Evolutionary conservation across 1,140 invertebrate genomes (phyloP).

Genomic region (Idris sp.): DNA sequence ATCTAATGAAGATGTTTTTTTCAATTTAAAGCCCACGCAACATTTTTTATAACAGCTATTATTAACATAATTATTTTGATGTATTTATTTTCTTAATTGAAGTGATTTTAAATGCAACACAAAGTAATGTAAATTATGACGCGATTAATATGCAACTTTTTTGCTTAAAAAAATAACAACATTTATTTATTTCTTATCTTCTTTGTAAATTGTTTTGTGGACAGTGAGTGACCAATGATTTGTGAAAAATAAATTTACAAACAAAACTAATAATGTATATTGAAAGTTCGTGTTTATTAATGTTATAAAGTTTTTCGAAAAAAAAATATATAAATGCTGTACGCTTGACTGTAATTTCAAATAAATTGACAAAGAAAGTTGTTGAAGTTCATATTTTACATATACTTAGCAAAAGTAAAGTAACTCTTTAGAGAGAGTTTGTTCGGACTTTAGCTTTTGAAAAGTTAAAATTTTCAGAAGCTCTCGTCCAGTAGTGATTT

Average conservation of each 20-base stretch:
- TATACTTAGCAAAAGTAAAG: slow-evolving; percentile 36
- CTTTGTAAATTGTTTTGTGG: too few species aligned
- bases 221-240: neutral
- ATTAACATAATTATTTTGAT: slow-evolving; percentile 4
- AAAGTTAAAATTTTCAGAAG: slow-evolving; percentile 33
- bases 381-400: slow-evolving; percentile 44
- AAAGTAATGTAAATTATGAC: too few species aligned
- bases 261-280: slow-evolving; percentile 11
- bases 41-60: slow-evolving; percentile 2
- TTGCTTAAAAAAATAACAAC: too few species aligned
- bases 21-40: slow-evolving; percentile 17
- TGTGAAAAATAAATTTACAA: slow-evolving; percentile 21
- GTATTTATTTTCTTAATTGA: slow-evolving; percentile 13
- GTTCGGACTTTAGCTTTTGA: slow-evolving; percentile 29
- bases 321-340: slow-evolving; percentile 28
- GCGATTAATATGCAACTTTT: too few species aligned
- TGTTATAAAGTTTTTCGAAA: slow-evolving; percentile 10
- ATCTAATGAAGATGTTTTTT: slow-evolving; percentile 20
- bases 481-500: slow-evolving; percentile 38
- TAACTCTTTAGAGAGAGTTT: slow-evolving; percentile 25
- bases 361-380: slow-evolving; percentile 52
- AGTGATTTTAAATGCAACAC: neutral
- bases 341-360: slow-evolving; percentile 41
- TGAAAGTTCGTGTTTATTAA: slow-evolving; percentile 9
- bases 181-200: too few species aligned